Percentiles rank a stretch among this genome's conserved stretches.
These are phyloP conservation scores for Aspidiotus destructor DNA, from an alignment of 2,888 invertebrate species.

Conservation along the genomic window DNA sequence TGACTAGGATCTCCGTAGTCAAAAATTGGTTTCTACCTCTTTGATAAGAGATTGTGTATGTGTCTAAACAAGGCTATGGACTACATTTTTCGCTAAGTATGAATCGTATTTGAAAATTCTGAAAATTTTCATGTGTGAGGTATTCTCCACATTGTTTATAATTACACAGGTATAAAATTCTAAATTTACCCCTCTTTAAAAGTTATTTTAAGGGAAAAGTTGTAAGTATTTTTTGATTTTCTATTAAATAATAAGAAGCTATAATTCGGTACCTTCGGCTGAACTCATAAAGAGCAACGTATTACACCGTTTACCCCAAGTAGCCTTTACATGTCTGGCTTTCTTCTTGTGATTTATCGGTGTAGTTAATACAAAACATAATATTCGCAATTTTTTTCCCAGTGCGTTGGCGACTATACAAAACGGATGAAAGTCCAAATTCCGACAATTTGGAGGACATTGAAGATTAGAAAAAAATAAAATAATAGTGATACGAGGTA, in stretches of 20 bases:
- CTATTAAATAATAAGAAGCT: not conserved
- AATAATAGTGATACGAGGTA: not conserved
- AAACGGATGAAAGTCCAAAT: constrained; percentile 45
- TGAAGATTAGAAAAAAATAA: not conserved
- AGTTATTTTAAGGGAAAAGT: not conserved
- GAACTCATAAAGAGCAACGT: constrained; percentile 80
- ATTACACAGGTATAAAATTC: too few species aligned
- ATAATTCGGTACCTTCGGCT: constrained; percentile 49
- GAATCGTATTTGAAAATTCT: too few species aligned
- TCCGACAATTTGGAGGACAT: too few species aligned
- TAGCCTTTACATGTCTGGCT: constrained; percentile 85
- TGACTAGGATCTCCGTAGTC: too few species aligned
- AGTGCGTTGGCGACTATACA: constrained; percentile 62
- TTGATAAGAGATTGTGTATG: too few species aligned
- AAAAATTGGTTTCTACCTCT: too few species aligned
- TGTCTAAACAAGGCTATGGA: too few species aligned
- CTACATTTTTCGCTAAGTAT: too few species aligned
- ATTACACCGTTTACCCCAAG: constrained; percentile 91
- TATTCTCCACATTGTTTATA: too few species aligned
- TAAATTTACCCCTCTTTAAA: too few species aligned
- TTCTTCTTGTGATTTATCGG: constrained; percentile 80
- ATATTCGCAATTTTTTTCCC: constrained; percentile 65
- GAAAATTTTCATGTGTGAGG: too few species aligned
- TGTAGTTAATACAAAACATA: constrained; percentile 96
- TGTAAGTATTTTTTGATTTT: not conserved